Evolutionary conservation across 2,113 vertebrate species (phyloP), one percentile per base, ranked within the genome.

Genomic region (Hylia prasina): DNA sequence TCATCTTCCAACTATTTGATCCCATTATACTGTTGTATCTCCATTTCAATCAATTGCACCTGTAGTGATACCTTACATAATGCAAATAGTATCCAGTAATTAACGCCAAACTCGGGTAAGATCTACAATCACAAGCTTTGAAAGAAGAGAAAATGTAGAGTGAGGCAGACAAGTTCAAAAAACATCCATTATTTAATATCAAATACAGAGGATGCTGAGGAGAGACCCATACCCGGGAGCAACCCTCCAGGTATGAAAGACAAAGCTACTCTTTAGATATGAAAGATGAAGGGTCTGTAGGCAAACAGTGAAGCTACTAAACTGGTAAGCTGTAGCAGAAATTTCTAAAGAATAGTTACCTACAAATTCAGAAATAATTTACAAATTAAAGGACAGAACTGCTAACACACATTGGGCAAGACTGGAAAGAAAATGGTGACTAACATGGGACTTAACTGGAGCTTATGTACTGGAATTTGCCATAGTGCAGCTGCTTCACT

Each of bases 1-100:
- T 87, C 84, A 85, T 78, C 77, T 91, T 64, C 78, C 37, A 87
- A 9, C 16, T 54, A 84, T 94, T 91, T 94, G 84, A 91, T 82
- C 77, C 82, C 84, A 84, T 87, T 78, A 95, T 42, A 91, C 77
- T 44, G 44, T 56, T 89, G 56, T 58, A 83, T 87, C 76, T 84
- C 85, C 80, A 45, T 90, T 95, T 88, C 89, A 89, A 47, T 77
- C 76, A 80, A 58, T 20, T 66, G 57, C 88, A 82, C 53, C 27
- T 79, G 42, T 15, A 75, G 56, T 22, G 44, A 5, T 68, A 89
- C 2, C 75, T 82, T 86, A 76, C 28, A 76, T 53, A 72, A 90
- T 33, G 50, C 57, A 86, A 82, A 87, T 4, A 90, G 39, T 77
- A 70, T 35, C 40, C 42, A 93, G 79, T 82, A 93, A 96, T 82